Evolutionary conservation across 2,113 vertebrate species (phyloP).

Genomic region (Ceyx margarethae): DNA sequence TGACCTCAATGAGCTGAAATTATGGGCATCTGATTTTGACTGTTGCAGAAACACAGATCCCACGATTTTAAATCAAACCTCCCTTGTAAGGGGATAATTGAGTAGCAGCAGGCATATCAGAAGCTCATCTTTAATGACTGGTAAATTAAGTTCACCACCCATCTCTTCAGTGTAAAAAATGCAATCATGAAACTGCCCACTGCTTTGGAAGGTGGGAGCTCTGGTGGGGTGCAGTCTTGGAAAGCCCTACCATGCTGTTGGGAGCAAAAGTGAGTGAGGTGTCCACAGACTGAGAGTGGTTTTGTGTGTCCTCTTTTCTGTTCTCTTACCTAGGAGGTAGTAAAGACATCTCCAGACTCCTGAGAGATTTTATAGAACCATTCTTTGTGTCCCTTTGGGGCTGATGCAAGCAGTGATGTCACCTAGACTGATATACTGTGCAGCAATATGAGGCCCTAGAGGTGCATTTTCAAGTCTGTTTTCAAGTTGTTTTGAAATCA

Average conservation of each 20-base stretch:
- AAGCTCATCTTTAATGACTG: neutral
- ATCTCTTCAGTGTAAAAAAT: neutral
- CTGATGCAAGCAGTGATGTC: neutral
- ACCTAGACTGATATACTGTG: too few species aligned
- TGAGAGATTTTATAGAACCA: neutral
- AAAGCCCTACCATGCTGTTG: neutral
- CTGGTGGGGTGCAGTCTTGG: neutral
- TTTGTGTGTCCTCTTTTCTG: neutral
- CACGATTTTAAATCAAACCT: neutral
- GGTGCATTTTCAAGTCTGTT: neutral
- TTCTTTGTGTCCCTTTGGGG: neutral
- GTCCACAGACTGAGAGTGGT: neutral
- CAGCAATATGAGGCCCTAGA: neutral
- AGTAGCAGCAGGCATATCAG: neutral
- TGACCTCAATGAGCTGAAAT: neutral
- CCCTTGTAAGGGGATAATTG: neutral
- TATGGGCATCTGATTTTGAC: neutral
- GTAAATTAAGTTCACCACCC: neutral
- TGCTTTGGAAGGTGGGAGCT: neutral
- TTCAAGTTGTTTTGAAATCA: slow-evolving; percentile 38
- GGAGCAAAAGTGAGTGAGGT: neutral
- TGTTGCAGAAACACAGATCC: neutral
- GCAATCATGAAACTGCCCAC: neutral
- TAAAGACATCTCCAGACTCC: neutral
- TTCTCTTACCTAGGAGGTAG: neutral